Percentiles rank a stretch among this genome's conserved stretches.
phyloP scores from a whole-genome alignment of 2,888 invertebrate genomes.

The Synergus umbraculus region DNA sequence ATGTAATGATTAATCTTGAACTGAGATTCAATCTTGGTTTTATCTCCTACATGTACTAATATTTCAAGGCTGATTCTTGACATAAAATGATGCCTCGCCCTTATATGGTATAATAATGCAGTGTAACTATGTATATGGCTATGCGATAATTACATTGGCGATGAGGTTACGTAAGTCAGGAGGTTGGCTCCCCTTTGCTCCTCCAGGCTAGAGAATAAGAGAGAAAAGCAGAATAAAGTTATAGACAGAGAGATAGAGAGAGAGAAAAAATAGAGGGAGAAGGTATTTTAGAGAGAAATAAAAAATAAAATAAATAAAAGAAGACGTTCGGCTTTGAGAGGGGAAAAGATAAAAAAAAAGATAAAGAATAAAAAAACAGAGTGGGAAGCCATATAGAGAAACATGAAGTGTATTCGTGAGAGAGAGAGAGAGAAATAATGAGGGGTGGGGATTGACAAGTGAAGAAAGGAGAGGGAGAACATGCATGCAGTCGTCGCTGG shows the following conservation, averaged over 20 bases:
- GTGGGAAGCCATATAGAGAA: background rate
- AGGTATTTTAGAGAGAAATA: background rate
- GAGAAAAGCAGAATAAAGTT: background rate
- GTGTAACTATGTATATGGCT: background rate
- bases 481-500: constrained; percentile 13
- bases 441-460: constrained; percentile 4
- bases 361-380: background rate
- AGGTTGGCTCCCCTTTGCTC: constrained; percentile 33
- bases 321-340: background rate
- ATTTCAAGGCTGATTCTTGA: constrained; percentile 15
- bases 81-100: constrained; percentile 35
- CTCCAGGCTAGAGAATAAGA: constrained; percentile 24
- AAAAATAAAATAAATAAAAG: background rate
- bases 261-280: background rate
- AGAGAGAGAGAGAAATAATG: background rate
- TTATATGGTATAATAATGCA: constrained; percentile 20
- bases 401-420: background rate
- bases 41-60: constrained; percentile 3
- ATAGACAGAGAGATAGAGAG: background rate
- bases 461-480: background rate
- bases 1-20: background rate
- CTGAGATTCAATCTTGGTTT: background rate
- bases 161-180: constrained; percentile 32
- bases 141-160: constrained; percentile 24
- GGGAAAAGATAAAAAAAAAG: background rate